phyloP scores from a whole-genome alignment of 2,113 vertebrate species.

The Peucedramus taeniatus region DNA sequence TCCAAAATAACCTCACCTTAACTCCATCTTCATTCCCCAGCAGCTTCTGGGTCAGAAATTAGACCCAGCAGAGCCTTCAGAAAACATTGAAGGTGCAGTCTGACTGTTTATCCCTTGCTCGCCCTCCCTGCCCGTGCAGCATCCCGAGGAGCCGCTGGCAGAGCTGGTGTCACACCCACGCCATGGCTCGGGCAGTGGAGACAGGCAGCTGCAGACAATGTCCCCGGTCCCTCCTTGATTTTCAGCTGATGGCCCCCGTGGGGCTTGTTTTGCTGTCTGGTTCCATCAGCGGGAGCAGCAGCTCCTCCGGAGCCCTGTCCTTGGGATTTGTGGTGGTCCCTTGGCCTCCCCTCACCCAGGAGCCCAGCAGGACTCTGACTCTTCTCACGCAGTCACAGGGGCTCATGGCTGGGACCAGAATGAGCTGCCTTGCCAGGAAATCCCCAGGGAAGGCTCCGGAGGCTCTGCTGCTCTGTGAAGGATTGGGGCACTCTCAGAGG shows the following conservation, averaged over 20 bases:
- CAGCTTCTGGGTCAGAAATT: not conserved
- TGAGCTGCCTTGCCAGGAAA: not conserved
- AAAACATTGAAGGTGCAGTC: not conserved
- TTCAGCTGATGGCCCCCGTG: not conserved
- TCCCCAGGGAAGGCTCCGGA: fast-evolving
- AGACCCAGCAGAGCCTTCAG: not conserved
- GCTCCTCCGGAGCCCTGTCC: not conserved
- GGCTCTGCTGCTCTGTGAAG: not conserved
- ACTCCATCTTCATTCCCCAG: not conserved
- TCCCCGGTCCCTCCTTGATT: not conserved
- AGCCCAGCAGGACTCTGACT: not conserved
- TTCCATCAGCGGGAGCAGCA: not conserved
- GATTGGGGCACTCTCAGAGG: not conserved
- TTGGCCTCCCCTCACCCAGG: fast-evolving
- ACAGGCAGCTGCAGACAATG: not conserved
- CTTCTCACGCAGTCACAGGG: fast-evolving
- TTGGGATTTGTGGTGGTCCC: not conserved
- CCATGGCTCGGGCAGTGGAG: not conserved
- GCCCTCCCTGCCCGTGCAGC: fast-evolving
- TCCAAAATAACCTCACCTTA: not conserved
- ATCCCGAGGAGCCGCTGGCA: fast-evolving
- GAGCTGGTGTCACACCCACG: not conserved
- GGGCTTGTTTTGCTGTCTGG: not conserved
- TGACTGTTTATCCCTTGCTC: not conserved
- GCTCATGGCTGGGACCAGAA: not conserved